A percentile compares a stretch with the other conserved stretches of the same genome.
Evolutionary conservation across 2,888 invertebrate species (phyloP).

Genomic region (Tenodera sinensis): DNA sequence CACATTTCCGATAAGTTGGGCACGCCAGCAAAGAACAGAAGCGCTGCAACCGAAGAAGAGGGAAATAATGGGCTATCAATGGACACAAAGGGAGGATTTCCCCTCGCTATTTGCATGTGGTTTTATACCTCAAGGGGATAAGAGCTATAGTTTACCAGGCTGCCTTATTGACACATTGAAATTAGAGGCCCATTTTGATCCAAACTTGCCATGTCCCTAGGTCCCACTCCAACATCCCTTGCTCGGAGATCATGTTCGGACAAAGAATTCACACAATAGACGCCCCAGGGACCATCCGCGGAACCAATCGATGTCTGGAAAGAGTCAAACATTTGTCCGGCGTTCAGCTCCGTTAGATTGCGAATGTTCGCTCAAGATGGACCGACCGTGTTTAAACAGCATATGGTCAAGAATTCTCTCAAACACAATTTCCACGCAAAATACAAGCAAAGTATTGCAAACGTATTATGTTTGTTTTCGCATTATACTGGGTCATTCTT

Average conservation of each 20-base stretch:
- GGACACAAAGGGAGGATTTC: neutral
- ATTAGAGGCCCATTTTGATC: constrained; percentile 10
- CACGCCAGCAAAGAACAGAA: neutral
- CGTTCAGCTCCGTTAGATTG: neutral
- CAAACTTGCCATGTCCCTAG: neutral
- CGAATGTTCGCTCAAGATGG: neutral
- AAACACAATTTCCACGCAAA: neutral
- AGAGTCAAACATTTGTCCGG: neutral
- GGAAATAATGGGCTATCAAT: neutral
- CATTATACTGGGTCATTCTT: too few species aligned
- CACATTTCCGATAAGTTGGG: neutral
- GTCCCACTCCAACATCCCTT: neutral
- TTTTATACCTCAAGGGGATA: neutral
- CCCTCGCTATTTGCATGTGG: neutral
- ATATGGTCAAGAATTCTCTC: neutral
- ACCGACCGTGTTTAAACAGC: too few species aligned
- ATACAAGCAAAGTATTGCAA: neutral
- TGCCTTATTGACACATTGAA: constrained; percentile 11
- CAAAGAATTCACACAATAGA: neutral
- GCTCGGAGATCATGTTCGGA: neutral
- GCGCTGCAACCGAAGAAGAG: too few species aligned
- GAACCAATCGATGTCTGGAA: neutral
- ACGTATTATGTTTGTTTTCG: too few species aligned
- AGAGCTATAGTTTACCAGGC: neutral
- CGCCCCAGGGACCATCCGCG: neutral